Conservation (phyloP, 2,888 invertebrate genomes). For the Hoplodrina ambigua region DNA sequence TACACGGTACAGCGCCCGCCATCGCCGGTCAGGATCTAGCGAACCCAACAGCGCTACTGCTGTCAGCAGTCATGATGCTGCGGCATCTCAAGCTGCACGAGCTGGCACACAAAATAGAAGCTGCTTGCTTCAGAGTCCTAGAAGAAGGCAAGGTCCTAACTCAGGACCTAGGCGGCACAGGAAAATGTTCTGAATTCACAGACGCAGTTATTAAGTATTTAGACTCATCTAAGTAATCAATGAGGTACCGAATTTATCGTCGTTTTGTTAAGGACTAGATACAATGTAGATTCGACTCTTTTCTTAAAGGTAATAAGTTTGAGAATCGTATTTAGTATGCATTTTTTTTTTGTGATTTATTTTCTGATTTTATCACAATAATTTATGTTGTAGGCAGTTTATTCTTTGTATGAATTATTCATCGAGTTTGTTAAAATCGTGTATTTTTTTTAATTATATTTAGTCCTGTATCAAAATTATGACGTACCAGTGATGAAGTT, state of each 20-base stretch:
- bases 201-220: conserved; percentile 93
- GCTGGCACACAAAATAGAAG: conserved; percentile 95
- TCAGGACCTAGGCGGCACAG: conserved; percentile 97
- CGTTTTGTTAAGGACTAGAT: conserved; percentile 32
- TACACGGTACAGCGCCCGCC: conserved; percentile 99
- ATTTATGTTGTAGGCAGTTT: background rate
- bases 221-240: conserved; percentile 52
- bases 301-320: background rate
- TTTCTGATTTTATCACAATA: background rate
- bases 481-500: conserved; percentile 13
- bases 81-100: conserved; percentile 95
- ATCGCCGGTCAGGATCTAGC: conserved; percentile 99
- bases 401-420: background rate
- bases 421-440: background rate
- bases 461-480: conserved; percentile 39
- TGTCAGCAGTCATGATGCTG: conserved; percentile 99
- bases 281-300: conserved; percentile 3
- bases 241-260: background rate
- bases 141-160: conserved; percentile 95
- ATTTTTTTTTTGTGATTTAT: background rate
- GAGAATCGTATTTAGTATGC: too few relatives aligned
- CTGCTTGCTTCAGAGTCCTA: conserved; percentile 96
- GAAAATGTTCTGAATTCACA: conserved; percentile 98
- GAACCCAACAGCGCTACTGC: conserved; percentile 98
- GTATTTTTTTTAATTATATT: background rate